These are phyloP conservation scores for Athetis lepigone DNA, from an alignment of 2,888 invertebrate species.

Conservation along the genomic window DNA sequence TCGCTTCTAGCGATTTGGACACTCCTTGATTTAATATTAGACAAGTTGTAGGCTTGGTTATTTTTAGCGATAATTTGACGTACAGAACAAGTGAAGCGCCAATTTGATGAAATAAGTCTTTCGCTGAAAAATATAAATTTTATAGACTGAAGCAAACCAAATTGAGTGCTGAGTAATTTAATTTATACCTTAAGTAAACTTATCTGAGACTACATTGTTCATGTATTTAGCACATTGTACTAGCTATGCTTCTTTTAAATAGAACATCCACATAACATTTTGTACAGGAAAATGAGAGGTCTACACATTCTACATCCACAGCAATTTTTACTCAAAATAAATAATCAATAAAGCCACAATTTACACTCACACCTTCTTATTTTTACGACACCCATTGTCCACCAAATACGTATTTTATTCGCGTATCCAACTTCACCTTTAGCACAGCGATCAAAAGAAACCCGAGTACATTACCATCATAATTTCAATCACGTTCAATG, in stretches of 20 bases:
- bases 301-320: not conserved
- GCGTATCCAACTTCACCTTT: slow-evolving; percentile 42
- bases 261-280: too few species aligned
- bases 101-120: not conserved
- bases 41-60: slow-evolving; percentile 10
- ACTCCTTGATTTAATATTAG: slow-evolving; percentile 32
- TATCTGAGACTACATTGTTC: too few species aligned
- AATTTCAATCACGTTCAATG: slow-evolving; percentile 74
- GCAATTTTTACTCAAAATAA: not conserved
- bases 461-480: slow-evolving; percentile 58
- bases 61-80: slow-evolving; percentile 9
- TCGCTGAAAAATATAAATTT: too few species aligned
- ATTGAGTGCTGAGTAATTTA: too few species aligned
- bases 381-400: slow-evolving; percentile 31
- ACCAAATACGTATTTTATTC: slow-evolving; percentile 51
- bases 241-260: too few species aligned
- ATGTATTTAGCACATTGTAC: too few species aligned
- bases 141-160: too few species aligned
- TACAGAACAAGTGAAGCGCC: not conserved
- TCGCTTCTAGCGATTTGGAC: slow-evolving; percentile 32
- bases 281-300: slow-evolving; percentile 13
- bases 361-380: slow-evolving; percentile 19
- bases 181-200: too few species aligned
- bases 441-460: slow-evolving; percentile 52
- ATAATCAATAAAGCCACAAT: not conserved